Evolutionary conservation across 2,888 invertebrate genomes (phyloP).

Genomic region (Sarcophaga carnaria): DNA sequence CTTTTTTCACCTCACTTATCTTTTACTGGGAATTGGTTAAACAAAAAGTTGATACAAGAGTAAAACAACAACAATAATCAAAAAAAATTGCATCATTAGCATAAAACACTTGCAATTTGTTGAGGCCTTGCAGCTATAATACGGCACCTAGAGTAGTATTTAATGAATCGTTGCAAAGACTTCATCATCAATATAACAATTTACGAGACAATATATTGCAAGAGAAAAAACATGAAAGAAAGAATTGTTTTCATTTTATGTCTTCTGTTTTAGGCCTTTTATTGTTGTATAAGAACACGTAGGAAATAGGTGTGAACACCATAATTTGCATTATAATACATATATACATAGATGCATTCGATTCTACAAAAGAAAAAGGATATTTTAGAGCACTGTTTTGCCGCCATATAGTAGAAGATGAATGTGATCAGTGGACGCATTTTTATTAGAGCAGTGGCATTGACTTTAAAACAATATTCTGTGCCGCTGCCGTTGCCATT

Average conservation of each 20-base stretch:
- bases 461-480: neutral
- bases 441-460: conserved; percentile 6
- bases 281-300: conserved; percentile 37
- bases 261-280: conserved; percentile 12
- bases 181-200: conserved; percentile 65
- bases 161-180: conserved; percentile 62
- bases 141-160: conserved; percentile 52
- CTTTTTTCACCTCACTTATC: conserved; percentile 10
- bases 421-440: conserved; percentile 28
- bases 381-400: no score
- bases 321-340: conserved; percentile 51
- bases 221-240: neutral
- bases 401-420: neutral
- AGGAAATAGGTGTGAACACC: conserved; percentile 66
- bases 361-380: neutral
- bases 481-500: neutral
- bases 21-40: conserved; percentile 24
- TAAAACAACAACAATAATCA: neutral
- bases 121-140: conserved; percentile 61
- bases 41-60: conserved; percentile 18
- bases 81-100: conserved; percentile 60
- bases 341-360: neutral
- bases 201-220: conserved; percentile 23
- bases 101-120: conserved; percentile 68
- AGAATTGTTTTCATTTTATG: conserved; percentile 34